Evolutionary conservation across 2,113 vertebrate species (phyloP).

Genomic region (Lutjanus erythropterus): DNA sequence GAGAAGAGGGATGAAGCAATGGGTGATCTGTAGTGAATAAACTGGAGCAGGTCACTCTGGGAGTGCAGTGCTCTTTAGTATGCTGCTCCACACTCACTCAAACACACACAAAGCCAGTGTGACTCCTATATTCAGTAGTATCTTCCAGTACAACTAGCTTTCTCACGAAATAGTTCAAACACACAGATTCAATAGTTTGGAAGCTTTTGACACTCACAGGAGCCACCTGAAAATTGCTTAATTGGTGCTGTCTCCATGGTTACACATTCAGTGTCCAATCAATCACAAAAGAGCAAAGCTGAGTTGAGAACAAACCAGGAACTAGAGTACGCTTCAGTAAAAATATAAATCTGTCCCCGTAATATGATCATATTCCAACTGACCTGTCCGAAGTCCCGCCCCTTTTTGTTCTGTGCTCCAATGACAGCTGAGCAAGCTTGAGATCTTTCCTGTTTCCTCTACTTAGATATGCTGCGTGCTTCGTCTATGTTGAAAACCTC

Average conservation of each 20-base stretch:
- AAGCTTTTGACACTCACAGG: slow-evolving; percentile 7
- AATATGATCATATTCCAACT: neutral
- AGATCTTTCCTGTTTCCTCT: no score
- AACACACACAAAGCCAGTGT: neutral
- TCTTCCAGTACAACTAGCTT: neutral
- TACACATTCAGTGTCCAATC: slow-evolving; percentile 12
- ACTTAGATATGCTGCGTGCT: no score
- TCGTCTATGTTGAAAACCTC: no score
- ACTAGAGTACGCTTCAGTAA: neutral
- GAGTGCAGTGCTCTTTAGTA: slow-evolving; percentile 32
- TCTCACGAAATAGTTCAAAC: slow-evolving; percentile 3
- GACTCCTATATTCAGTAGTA: neutral
- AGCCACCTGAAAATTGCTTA: neutral
- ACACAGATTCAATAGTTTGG: neutral
- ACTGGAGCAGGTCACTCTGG: slow-evolving; percentile 37
- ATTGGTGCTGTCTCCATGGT: slow-evolving; percentile 11
- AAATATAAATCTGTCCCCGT: neutral
- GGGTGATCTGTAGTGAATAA: slow-evolving; percentile 27
- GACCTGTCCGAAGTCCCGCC: no score
- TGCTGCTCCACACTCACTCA: slow-evolving; percentile 14
- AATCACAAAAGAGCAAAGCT: slow-evolving; percentile 6
- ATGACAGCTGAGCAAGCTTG: no score
- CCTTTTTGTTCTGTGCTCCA: no score
- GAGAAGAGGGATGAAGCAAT: neutral
- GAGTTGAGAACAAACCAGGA: neutral